Evolutionary conservation across 2,113 vertebrate species (phyloP).

Genomic region (Mustela nigripes): DNA sequence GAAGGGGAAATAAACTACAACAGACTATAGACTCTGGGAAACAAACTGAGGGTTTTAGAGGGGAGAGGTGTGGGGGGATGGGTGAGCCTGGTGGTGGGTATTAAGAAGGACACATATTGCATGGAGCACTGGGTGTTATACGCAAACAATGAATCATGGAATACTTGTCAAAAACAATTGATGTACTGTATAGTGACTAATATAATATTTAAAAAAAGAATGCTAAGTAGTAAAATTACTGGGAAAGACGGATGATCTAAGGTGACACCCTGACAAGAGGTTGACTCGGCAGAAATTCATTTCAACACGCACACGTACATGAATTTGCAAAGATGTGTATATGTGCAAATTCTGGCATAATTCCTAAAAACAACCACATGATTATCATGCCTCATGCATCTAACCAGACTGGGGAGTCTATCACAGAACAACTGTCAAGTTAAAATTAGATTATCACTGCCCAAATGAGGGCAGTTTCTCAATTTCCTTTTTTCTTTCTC

Average conservation of each 20-base stretch:
- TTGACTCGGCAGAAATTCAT: conserved; percentile 8
- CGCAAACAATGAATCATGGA: too few species aligned
- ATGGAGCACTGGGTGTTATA: too few species aligned
- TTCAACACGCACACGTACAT: neutral
- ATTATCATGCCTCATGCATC: neutral
- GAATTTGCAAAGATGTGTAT: conserved; percentile 23
- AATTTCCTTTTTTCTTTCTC: conserved; percentile 76
- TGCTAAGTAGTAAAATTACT: neutral
- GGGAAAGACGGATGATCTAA: neutral
- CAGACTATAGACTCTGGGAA: too few species aligned
- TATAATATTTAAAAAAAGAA: neutral
- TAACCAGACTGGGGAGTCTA: conserved; percentile 71
- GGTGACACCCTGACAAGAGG: neutral
- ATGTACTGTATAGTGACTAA: too few species aligned
- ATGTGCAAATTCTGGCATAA: conserved; percentile 50
- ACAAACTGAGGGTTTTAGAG: too few species aligned
- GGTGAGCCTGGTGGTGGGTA: too few species aligned
- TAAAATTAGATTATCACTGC: conserved; percentile 73
- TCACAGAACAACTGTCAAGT: conserved; percentile 64
- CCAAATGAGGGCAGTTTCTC: conserved; percentile 69
- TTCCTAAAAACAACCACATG: conserved; percentile 57
- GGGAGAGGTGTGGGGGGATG: too few species aligned
- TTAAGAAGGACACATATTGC: too few species aligned
- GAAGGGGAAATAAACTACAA: too few species aligned
- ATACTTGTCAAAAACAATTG: too few species aligned